Conservation (phyloP, 2,797 vertebrate species). For the Tragelaphus oryx region DNA sequence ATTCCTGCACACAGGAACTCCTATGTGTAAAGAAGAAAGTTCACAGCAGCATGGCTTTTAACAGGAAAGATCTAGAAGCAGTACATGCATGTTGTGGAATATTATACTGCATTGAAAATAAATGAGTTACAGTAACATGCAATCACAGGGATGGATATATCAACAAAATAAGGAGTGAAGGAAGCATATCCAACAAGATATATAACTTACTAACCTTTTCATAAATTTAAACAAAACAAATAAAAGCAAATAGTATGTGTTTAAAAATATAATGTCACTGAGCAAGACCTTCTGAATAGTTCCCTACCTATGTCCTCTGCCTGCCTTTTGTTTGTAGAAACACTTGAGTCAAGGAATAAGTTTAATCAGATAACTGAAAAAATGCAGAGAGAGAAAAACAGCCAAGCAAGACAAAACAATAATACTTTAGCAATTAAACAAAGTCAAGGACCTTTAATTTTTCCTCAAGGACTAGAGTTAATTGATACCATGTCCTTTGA, state of each 20-base stretch:
- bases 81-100: neutral
- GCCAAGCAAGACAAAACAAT: neutral
- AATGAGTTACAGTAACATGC: neutral
- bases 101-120: neutral
- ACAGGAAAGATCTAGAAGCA: neutral
- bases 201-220: neutral
- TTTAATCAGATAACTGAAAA: neutral
- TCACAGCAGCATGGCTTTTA: neutral
- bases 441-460: neutral
- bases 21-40: neutral
- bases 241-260: neutral
- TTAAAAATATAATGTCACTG: neutral
- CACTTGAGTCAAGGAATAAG: neutral
- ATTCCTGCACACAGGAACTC: neutral
- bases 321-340: neutral
- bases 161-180: neutral
- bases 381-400: neutral
- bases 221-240: neutral
- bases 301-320: neutral
- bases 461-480: neutral
- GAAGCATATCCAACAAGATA: neutral
- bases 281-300: neutral
- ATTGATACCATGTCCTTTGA: neutral
- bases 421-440: neutral
- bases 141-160: neutral